These are phyloP conservation scores for Mus spretus DNA, from an alignment of 2,797 vertebrate genomes.

Conservation along the genomic window DNA sequence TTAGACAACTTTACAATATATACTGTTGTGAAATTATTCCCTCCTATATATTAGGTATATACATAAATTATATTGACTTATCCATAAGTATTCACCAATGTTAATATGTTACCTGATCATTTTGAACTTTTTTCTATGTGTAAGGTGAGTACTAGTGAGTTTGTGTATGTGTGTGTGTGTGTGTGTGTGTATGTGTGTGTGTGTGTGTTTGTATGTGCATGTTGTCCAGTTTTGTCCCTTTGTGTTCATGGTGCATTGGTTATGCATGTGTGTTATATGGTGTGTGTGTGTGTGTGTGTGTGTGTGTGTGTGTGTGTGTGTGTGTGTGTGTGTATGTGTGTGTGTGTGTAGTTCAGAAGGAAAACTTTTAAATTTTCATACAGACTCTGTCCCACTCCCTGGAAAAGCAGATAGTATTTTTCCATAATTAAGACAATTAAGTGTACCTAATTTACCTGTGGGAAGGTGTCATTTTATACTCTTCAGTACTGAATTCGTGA, in stretches of 20 bases:
- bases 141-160: neutral
- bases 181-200: too few species aligned
- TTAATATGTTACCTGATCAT: too few species aligned
- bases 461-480: neutral
- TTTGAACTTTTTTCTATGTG: neutral
- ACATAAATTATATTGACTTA: neutral
- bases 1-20: neutral
- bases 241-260: neutral
- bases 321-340: neutral
- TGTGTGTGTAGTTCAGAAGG: neutral
- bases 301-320: neutral
- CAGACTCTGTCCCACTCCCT: neutral
- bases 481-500: neutral
- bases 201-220: too few species aligned
- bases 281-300: neutral
- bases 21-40: neutral
- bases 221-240: neutral
- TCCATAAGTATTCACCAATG: neutral
- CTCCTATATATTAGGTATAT: neutral
- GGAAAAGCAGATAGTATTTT: neutral
- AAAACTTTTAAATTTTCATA: neutral
- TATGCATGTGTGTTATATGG: neutral
- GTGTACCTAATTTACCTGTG: neutral
- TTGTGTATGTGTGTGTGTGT: neutral
- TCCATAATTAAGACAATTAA: neutral